phyloP scores from a whole-genome alignment of 1,140 invertebrate genomes.

The Gryllus bimaculatus region DNA sequence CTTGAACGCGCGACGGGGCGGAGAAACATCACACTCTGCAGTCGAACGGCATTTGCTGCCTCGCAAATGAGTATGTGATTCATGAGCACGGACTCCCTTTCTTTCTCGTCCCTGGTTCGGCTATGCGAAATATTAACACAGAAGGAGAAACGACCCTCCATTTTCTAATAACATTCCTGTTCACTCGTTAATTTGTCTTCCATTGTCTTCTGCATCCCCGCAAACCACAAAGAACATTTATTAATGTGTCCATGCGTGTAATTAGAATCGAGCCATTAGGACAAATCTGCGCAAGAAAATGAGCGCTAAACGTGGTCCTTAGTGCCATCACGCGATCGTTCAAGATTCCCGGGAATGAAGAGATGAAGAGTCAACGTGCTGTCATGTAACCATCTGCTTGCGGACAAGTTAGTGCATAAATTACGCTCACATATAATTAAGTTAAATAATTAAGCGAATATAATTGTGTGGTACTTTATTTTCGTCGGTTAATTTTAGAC shows the following conservation, averaged over 20 bases:
- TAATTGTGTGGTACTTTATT: slow-evolving; percentile 5
- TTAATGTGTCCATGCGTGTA: not conserved
- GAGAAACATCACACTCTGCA: too few relatives aligned
- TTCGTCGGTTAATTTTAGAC: not conserved
- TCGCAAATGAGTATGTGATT: too few relatives aligned
- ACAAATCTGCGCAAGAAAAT: not conserved
- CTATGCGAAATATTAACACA: too few relatives aligned
- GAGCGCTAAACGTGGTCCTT: not conserved
- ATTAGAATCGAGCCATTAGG: not conserved
- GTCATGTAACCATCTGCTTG: not conserved
- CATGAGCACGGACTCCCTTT: too few relatives aligned
- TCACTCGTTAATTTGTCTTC: too few relatives aligned
- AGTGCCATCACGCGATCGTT: not conserved
- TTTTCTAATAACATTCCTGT: too few relatives aligned
- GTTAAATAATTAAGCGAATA: slow-evolving; percentile 1
- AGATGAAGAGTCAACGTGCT: not conserved
- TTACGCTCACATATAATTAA: not conserved
- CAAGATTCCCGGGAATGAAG: not conserved
- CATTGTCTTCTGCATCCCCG: not conserved
- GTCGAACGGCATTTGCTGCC: too few relatives aligned
- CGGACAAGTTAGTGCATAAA: not conserved
- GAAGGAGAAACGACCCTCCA: too few relatives aligned
- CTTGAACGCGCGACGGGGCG: too few relatives aligned
- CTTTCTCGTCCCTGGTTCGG: too few relatives aligned
- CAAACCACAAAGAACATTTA: not conserved